These are phyloP conservation scores for Drosophila kurseongensis DNA, from an alignment of 1,140 invertebrate species.

Conservation along the genomic window DNA sequence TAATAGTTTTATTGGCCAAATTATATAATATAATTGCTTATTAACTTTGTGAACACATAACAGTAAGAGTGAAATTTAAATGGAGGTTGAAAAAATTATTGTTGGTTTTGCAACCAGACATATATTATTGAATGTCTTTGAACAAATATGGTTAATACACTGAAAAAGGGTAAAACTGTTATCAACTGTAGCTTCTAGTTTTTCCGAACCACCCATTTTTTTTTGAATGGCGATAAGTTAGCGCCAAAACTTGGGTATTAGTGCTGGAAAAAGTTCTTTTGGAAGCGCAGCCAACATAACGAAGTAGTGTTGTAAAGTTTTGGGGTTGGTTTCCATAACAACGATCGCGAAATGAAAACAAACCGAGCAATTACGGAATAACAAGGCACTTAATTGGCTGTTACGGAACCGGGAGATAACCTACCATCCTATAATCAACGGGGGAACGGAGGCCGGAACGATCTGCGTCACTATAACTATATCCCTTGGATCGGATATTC, in stretches of 20 bases:
- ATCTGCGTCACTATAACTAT: neutral
- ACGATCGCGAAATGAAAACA: conserved; percentile 48
- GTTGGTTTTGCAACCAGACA: no score
- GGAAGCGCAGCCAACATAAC: conserved; percentile 6
- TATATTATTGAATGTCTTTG: no score
- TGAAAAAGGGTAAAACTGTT: neutral
- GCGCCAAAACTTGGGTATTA: conserved; percentile 6
- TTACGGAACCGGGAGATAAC: conserved; percentile 40
- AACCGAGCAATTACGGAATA: conserved; percentile 26
- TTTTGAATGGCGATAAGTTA: conserved; percentile 1
- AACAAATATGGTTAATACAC: no score
- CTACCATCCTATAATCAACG: conserved; percentile 28
- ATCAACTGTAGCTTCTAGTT: neutral
- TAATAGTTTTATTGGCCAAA: no score
- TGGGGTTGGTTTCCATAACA: conserved; percentile 13
- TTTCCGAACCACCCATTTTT: neutral
- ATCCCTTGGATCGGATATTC: neutral
- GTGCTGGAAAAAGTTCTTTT: conserved; percentile 26
- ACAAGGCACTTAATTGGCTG: conserved; percentile 38
- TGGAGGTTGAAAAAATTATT: no score
- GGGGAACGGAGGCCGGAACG: neutral
- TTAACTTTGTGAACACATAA: no score
- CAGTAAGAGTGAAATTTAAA: no score
- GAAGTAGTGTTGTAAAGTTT: conserved; percentile 13
- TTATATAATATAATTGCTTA: no score